Percentiles rank a stretch among this genome's conserved stretches.
Conservation (phyloP, 2,113 vertebrate genomes). For the Varanus komodoensis region DNA sequence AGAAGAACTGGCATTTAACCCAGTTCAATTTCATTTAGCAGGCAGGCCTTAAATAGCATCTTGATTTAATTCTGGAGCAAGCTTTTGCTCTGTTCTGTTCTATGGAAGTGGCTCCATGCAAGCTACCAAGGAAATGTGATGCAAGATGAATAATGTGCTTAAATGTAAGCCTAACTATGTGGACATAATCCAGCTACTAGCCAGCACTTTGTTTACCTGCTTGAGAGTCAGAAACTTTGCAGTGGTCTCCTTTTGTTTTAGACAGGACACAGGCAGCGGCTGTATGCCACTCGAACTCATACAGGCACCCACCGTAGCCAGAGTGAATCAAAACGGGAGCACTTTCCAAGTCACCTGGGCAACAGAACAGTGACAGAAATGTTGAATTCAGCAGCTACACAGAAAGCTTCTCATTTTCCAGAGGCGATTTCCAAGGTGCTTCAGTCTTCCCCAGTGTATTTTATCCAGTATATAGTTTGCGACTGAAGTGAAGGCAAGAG, state of each 20-base stretch:
- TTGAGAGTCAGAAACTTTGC: constrained; percentile 88
- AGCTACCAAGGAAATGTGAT: not conserved
- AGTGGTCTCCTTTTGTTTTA: constrained; percentile 85
- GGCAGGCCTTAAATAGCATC: not conserved
- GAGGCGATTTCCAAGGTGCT: not conserved
- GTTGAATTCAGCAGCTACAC: not conserved
- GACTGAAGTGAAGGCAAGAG: not conserved
- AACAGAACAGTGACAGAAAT: not conserved
- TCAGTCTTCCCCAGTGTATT: not conserved
- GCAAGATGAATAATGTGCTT: not conserved
- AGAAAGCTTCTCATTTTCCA: constrained; percentile 10
- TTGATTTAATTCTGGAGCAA: not conserved
- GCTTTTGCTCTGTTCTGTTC: not conserved
- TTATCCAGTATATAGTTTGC: not conserved
- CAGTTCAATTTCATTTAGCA: not conserved
- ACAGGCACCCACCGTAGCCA: constrained; percentile 76
- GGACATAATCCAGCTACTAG: not conserved
- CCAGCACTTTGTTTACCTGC: constrained; percentile 81
- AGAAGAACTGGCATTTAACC: not conserved
- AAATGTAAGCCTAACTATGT: not conserved
- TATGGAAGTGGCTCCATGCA: not conserved
- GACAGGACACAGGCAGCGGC: constrained; percentile 92
- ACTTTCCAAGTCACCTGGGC: constrained; percentile 88
- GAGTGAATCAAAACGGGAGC: constrained; percentile 83
- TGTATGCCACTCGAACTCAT: constrained; percentile 91